Evolutionary conservation across 2,113 vertebrate species (phyloP), one percentile per base, ranked within the genome.

Genomic region (Meleagris gallopavo): DNA sequence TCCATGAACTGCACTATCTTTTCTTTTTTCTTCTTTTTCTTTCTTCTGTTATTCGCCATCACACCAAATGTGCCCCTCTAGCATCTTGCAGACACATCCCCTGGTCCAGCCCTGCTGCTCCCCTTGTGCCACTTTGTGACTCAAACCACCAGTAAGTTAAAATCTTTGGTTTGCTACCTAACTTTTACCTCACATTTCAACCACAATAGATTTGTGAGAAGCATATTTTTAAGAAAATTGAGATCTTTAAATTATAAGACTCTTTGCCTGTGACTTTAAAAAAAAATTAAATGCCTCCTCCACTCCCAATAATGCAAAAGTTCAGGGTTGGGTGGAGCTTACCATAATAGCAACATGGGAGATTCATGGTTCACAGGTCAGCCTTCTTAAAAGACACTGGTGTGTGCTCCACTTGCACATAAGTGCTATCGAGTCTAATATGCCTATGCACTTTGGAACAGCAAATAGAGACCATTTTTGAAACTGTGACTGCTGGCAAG

Each of bases 401-500:
- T 36, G 48, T 86, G 73, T 65, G 34, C 55, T 91, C 48, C 82
- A 87, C 34, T 77, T 73, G 43, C 38, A 89, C 52, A 6, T 36
- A 94, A 64, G 27, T 70, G 48, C 52, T 64, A 34, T 38, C 12
- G 6, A 40, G 30, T 46, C 20, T 67, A 30, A 78, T 41, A 36
- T 0, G 3, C 36, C 48, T 50, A 46, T 92, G 41, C 22, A 89
- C 80, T 94, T 94, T 66, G 74, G 64, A 90, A 86, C 30, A 87
- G 93, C 95, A 96, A 96, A 95, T 77, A 95, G 71, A 95, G 95
- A 96, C 92, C 83, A 87, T 76, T 96, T 94, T 73, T 96, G 90
- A 94, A 96, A 96, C 92, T 96, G 95, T 85, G 94, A 94, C 88
- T 91, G 86, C 86, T 97, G 96, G 86, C 86, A 0, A 95, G 89